Conservation (phyloP, 2,888 invertebrate genomes). For the Platycnemis pennipes region DNA sequence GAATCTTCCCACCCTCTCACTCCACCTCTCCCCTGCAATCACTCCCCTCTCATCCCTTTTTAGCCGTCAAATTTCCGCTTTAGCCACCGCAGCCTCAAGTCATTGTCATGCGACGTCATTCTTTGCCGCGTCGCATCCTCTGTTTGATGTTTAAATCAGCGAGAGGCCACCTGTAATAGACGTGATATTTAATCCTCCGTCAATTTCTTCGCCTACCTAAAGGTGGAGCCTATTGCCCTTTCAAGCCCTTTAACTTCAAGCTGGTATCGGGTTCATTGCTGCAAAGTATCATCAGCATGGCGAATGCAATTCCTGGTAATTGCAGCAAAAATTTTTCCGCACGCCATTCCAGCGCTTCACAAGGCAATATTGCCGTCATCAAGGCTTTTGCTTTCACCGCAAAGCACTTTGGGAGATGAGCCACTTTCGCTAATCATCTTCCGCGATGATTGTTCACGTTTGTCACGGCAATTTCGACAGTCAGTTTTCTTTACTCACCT, state of each 20-base stretch:
- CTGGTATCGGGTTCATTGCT: background rate
- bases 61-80: background rate
- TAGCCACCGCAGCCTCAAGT: background rate
- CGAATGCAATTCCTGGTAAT: background rate
- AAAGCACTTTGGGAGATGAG: background rate
- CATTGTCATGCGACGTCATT: slow-evolving; percentile 12
- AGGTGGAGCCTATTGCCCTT: background rate
- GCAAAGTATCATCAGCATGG: background rate
- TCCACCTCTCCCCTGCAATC: background rate
- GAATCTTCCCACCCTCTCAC: background rate
- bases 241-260: background rate
- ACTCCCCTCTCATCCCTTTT: background rate
- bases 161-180: background rate
- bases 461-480: too few species aligned
- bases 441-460: background rate
- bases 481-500: too few species aligned
- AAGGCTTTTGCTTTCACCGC: background rate
- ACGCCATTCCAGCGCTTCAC: background rate
- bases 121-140: background rate
- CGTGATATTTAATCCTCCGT: slow-evolving; percentile 33
- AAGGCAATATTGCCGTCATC: background rate
- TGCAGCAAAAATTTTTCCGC: background rate
- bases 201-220: background rate
- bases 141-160: slow-evolving; percentile 1
- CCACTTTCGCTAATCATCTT: background rate